These are phyloP conservation scores for Rutilus rutilus DNA, from an alignment of 2,113 vertebrate genomes.

Conservation along the genomic window DNA sequence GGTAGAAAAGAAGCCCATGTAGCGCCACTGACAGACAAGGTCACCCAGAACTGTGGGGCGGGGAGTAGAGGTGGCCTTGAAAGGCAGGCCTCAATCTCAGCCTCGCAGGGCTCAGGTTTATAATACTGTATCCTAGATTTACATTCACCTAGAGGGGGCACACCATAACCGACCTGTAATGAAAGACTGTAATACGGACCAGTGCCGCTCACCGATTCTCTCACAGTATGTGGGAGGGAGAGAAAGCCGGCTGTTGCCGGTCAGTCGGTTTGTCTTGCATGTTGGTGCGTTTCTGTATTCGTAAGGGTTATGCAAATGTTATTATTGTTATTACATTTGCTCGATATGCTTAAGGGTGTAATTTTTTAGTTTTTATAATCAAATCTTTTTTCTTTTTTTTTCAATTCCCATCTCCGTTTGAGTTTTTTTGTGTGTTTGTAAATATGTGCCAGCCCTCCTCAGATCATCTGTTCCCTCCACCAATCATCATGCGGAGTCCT, in stretches of 20 bases:
- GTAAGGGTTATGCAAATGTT: constrained; percentile 23
- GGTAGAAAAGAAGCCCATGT: constrained; percentile 67
- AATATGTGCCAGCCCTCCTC: constrained; percentile 46
- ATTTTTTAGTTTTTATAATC: constrained; percentile 20
- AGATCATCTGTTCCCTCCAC: constrained; percentile 61
- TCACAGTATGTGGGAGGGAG: constrained; percentile 22
- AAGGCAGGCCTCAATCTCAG: constrained; percentile 38
- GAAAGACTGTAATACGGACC: constrained; percentile 17
- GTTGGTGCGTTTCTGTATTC: background rate
- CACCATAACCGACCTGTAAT: background rate
- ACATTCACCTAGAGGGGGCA: constrained; percentile 34
- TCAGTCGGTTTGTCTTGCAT: background rate
- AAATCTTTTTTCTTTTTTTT: constrained; percentile 44
- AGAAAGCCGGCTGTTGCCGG: background rate
- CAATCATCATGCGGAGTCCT: constrained; percentile 58
- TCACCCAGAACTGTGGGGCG: constrained; percentile 70
- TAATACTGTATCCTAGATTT: constrained; percentile 63
- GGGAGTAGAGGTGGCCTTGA: constrained; percentile 52
- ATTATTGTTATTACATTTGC: constrained; percentile 32
- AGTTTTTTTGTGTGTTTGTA: constrained; percentile 11
- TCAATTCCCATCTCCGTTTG: constrained; percentile 21
- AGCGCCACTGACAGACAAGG: constrained; percentile 75
- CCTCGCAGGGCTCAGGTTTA: constrained; percentile 38
- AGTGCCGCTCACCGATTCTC: constrained; percentile 2
- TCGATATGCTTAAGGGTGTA: constrained; percentile 9